Percentiles rank a stretch among this genome's conserved stretches.
phyloP scores from a whole-genome alignment of 2,888 invertebrate species.

The Phalera bucephala region DNA sequence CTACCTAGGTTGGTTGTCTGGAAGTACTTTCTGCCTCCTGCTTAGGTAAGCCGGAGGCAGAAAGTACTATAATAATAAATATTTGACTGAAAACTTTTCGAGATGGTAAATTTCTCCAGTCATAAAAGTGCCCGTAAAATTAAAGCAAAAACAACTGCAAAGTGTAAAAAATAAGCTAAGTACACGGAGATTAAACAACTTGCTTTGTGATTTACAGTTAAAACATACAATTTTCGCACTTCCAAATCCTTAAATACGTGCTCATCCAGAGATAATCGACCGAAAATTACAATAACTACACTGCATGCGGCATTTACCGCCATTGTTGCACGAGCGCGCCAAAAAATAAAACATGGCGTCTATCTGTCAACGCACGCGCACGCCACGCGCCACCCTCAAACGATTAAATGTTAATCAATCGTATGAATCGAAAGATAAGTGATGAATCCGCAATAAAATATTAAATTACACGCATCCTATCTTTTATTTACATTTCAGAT shows the following conservation, averaged over 20 bases:
- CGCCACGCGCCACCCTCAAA: slow-evolving; percentile 59
- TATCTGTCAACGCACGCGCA: slow-evolving; percentile 66
- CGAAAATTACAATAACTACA: slow-evolving; percentile 57
- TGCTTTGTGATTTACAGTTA: too few relatives aligned
- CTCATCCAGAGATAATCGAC: slow-evolving; percentile 26
- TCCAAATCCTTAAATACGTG: slow-evolving; percentile 20
- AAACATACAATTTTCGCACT: slow-evolving; percentile 41
- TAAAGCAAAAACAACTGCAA: too few relatives aligned
- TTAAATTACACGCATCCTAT: slow-evolving; percentile 69
- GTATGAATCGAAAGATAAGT: slow-evolving; percentile 59
- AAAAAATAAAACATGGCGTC: slow-evolving; percentile 48
- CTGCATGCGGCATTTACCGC: slow-evolving; percentile 36
- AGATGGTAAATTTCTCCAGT: too few relatives aligned
- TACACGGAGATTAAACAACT: too few relatives aligned
- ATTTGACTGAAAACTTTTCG: too few relatives aligned
- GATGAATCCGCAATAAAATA: slow-evolving; percentile 65
- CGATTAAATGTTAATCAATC: slow-evolving; percentile 66
- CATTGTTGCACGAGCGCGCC: slow-evolving; percentile 25
- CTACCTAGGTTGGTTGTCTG: too few relatives aligned
- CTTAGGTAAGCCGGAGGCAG: too few relatives aligned
- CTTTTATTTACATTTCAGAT: slow-evolving; percentile 78
- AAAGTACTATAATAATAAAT: too few relatives aligned
- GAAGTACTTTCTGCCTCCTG: too few relatives aligned
- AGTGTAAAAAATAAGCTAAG: too few relatives aligned
- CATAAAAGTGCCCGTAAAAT: too few relatives aligned